These are phyloP conservation scores for Pionites leucogaster DNA, from an alignment of 2,113 vertebrate genomes.

Conservation along the genomic window DNA sequence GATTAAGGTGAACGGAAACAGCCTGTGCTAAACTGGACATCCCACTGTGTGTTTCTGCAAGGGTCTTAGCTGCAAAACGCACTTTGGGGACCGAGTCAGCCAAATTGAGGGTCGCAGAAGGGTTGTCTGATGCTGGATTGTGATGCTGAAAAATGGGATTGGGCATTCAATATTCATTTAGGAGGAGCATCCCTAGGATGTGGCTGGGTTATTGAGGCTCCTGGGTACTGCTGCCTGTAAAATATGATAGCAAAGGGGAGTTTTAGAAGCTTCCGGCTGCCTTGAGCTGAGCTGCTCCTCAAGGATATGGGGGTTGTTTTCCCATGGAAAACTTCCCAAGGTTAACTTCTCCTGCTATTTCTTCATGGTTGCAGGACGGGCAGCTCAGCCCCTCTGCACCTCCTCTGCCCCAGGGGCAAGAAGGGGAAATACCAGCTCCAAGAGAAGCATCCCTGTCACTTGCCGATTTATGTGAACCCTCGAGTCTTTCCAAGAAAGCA, in stretches of 20 bases:
- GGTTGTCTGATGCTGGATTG: accelerated
- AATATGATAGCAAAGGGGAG: neutral
- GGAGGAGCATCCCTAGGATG: neutral
- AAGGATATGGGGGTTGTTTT: neutral
- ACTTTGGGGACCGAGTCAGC: neutral
- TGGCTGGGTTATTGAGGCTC: neutral
- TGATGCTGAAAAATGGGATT: neutral
- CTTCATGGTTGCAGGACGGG: neutral
- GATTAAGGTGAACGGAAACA: neutral
- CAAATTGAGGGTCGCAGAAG: neutral
- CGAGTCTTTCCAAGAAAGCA: slow-evolving; percentile 68
- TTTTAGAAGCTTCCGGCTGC: neutral
- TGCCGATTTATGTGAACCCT: slow-evolving; percentile 66
- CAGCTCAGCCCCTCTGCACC: neutral
- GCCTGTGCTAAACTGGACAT: neutral
- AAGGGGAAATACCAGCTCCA: neutral
- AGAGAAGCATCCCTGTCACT: slow-evolving; percentile 36
- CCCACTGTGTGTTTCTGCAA: neutral
- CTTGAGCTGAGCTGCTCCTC: accelerated
- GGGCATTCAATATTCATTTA: neutral
- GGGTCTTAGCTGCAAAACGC: neutral
- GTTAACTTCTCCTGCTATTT: neutral
- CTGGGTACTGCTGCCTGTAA: neutral
- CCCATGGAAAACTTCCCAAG: neutral
- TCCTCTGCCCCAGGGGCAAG: neutral